Conservation (phyloP, 2,888 invertebrate genomes). For the Pandemis heparana region DNA sequence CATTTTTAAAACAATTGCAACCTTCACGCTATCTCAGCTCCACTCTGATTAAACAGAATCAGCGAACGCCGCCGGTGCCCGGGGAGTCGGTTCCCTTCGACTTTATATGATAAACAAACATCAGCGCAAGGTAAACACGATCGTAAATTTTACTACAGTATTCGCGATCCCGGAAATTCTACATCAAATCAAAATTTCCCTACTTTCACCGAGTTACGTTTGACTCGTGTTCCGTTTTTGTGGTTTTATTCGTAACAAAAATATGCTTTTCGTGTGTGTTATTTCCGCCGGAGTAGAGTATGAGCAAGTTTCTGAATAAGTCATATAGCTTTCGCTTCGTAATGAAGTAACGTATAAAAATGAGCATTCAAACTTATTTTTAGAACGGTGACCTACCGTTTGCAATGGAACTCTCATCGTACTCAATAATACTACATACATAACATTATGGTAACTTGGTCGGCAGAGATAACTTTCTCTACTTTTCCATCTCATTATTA, state of each 20-base stretch:
- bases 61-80: slow-evolving; percentile 66
- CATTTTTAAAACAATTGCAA: not conserved
- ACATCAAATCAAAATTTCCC: slow-evolving; percentile 69
- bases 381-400: not conserved
- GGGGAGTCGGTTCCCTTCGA: slow-evolving; percentile 69
- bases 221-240: slow-evolving; percentile 47
- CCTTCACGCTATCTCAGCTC: not conserved
- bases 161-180: slow-evolving; percentile 67
- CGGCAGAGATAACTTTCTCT: too few relatives aligned
- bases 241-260: slow-evolving; percentile 47
- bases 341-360: not conserved
- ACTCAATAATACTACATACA: too few relatives aligned
- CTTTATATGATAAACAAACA: slow-evolving; percentile 79
- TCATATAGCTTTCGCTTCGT: not conserved
- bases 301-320: slow-evolving; percentile 20
- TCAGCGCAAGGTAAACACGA: slow-evolving; percentile 72
- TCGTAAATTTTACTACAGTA: slow-evolving; percentile 76
- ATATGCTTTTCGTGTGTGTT: slow-evolving; percentile 39
- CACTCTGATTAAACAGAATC: slow-evolving; percentile 62
- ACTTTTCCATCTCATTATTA: too few relatives aligned
- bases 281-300: slow-evolving; percentile 36
- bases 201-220: slow-evolving; percentile 52
- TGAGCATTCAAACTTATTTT: not conserved
- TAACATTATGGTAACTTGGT: too few relatives aligned
- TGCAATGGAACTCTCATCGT: too few relatives aligned